phyloP scores from a whole-genome alignment of 2,888 invertebrate species.

The Cheilosia pagana region DNA sequence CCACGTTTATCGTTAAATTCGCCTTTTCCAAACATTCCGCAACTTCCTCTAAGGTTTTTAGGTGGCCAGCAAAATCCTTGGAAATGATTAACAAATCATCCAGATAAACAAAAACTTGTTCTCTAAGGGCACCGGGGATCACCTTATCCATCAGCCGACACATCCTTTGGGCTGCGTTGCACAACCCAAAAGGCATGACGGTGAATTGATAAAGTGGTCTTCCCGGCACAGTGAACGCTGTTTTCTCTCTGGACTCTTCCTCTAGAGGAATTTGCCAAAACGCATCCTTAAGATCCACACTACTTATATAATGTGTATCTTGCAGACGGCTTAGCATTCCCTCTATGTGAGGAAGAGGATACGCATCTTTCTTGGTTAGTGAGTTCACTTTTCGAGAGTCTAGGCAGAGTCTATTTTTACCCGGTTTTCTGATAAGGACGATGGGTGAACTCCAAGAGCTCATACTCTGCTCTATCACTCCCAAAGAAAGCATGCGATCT shows the following conservation, averaged over 20 bases:
- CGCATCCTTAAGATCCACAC: slow-evolving; percentile 50
- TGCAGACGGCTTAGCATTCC: not conserved
- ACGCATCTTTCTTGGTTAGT: slow-evolving; percentile 68
- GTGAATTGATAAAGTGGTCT: no score
- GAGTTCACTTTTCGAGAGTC: slow-evolving; percentile 77
- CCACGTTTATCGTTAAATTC: slow-evolving; percentile 1
- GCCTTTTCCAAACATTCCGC: slow-evolving; percentile 23
- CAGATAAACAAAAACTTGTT: slow-evolving; percentile 61
- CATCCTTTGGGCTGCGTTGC: slow-evolving; percentile 53
- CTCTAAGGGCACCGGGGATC: slow-evolving; percentile 52
- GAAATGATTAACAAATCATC: slow-evolving; percentile 58
- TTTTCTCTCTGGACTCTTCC: not conserved
- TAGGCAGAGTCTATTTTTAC: slow-evolving; percentile 76
- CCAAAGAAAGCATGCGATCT: no score
- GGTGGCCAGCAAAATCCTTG: slow-evolving; percentile 43
- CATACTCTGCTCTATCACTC: no score
- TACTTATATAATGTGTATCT: not conserved
- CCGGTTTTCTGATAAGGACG: slow-evolving; percentile 7
- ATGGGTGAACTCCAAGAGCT: no score
- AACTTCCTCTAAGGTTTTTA: slow-evolving; percentile 13
- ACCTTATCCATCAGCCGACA: slow-evolving; percentile 76
- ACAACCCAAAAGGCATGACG: slow-evolving; percentile 7
- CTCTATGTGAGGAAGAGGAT: not conserved
- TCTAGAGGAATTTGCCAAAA: slow-evolving; percentile 47
- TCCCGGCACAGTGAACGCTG: no score